Evolutionary conservation across 2,888 invertebrate species (phyloP).

Genomic region (Hydroisotoma schaefferi): DNA sequence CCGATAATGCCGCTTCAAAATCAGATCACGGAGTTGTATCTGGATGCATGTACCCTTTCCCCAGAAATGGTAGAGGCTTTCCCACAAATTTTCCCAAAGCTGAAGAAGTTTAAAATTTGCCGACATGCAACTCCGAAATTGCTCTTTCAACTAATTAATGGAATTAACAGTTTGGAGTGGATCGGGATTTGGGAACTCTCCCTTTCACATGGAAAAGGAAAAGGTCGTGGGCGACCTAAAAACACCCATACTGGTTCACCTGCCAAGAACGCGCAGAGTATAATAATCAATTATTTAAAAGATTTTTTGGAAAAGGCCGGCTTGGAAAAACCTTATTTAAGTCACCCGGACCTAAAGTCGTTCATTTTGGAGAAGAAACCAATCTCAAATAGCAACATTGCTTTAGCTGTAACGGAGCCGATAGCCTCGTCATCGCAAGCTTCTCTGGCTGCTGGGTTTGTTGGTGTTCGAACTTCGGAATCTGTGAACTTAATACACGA

Average conservation of each 20-base stretch:
- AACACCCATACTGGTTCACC: not conserved
- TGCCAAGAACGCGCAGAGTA: not conserved
- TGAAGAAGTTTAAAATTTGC: constrained; percentile 12
- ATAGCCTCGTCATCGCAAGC: constrained; percentile 1
- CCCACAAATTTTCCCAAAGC: constrained; percentile 13
- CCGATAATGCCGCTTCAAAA: not conserved
- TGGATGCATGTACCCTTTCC: constrained; percentile 10
- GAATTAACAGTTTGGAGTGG: constrained; percentile 11
- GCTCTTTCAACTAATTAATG: not conserved
- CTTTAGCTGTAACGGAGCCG: not conserved
- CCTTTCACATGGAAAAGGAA: not conserved
- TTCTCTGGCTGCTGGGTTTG: too few relatives aligned
- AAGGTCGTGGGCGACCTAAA: not conserved
- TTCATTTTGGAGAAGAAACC: not conserved
- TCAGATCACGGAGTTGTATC: constrained; percentile 10
- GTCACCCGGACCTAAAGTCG: not conserved
- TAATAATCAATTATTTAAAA: too few relatives aligned
- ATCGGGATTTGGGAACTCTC: constrained; percentile 10
- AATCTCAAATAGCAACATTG: not conserved
- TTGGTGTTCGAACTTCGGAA: not conserved
- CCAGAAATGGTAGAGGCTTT: not conserved
- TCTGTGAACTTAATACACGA: not conserved
- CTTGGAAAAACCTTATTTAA: not conserved
- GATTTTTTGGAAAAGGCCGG: too few relatives aligned
- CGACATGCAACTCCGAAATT: not conserved